phyloP scores from a whole-genome alignment of 2,888 invertebrate species.

The Nezara viridula region DNA sequence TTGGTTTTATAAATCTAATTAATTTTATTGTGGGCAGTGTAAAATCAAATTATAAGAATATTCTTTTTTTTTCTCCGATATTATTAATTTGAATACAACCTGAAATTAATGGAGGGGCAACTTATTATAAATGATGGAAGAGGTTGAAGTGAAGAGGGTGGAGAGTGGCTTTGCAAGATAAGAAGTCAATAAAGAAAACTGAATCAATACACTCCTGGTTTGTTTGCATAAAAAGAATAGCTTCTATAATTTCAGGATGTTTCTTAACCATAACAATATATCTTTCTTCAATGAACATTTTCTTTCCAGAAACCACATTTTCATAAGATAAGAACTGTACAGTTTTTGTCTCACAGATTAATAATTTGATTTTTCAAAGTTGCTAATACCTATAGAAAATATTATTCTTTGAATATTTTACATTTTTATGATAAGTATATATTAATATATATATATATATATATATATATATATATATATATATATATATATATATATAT shows the following conservation, averaged over 20 bases:
- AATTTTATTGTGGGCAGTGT: constrained; percentile 16
- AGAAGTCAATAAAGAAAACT: constrained; percentile 64
- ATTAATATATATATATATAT: no score
- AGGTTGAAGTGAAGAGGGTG: constrained; percentile 47
- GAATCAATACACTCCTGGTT: constrained; percentile 62
- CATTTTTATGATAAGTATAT: no score
- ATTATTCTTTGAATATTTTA: no score
- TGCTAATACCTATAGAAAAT: background rate
- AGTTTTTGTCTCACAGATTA: background rate
- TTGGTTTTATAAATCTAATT: constrained; percentile 22
- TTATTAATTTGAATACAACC: constrained; percentile 45
- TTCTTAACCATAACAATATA: background rate
- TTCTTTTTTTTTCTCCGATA: background rate
- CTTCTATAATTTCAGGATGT: constrained; percentile 36
- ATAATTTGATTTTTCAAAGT: background rate
- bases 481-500: no score
- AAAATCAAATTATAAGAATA: background rate
- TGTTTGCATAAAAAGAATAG: constrained; percentile 62
- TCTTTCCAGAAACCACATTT: background rate
- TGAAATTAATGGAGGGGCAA: constrained; percentile 53
- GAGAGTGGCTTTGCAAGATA: constrained; percentile 62
- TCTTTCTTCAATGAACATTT: background rate
- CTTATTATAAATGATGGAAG: constrained; percentile 52
- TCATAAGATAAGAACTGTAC: background rate
- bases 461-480: no score